Evolutionary conservation across 92 coral and sea anemone species (phyloP).

Genomic region (Siderastrea siderea): DNA sequence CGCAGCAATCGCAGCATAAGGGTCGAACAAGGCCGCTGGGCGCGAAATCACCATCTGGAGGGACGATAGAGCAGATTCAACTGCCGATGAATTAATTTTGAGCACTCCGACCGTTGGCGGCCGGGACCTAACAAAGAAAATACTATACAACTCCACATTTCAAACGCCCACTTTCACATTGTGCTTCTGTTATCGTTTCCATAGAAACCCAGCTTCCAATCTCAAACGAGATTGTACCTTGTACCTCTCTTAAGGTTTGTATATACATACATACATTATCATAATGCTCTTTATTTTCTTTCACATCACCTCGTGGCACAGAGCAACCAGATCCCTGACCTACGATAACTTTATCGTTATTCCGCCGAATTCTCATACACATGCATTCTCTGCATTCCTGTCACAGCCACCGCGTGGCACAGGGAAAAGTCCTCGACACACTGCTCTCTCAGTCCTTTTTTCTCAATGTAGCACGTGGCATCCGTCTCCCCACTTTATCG

Average conservation of each 20-base stretch:
- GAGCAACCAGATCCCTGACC: background rate
- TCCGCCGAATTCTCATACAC: background rate
- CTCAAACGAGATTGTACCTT: too few relatives aligned
- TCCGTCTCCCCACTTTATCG: background rate
- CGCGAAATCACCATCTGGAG: conserved; percentile 16
- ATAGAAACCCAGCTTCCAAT: too few relatives aligned
- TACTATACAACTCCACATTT: background rate
- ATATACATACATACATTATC: background rate
- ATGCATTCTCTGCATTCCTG: background rate
- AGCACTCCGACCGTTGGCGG: conserved; percentile 10
- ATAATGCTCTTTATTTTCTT: background rate
- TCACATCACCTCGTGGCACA: conserved; percentile 13
- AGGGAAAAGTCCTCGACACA: background rate
- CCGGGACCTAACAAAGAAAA: conserved; percentile 4
- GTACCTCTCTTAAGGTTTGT: too few relatives aligned
- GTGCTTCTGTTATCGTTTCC: too few relatives aligned
- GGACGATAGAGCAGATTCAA: conserved; percentile 19
- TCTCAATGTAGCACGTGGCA: too few relatives aligned
- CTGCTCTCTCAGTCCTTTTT: background rate
- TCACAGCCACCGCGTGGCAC: background rate
- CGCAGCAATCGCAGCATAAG: conserved; percentile 30
- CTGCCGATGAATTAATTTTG: conserved; percentile 2
- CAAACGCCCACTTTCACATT: too few relatives aligned
- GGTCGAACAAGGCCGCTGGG: conserved; percentile 24
- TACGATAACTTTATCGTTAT: background rate